Conservation (phyloP, 2,888 invertebrate genomes). For the Drosophila borborema region DNA sequence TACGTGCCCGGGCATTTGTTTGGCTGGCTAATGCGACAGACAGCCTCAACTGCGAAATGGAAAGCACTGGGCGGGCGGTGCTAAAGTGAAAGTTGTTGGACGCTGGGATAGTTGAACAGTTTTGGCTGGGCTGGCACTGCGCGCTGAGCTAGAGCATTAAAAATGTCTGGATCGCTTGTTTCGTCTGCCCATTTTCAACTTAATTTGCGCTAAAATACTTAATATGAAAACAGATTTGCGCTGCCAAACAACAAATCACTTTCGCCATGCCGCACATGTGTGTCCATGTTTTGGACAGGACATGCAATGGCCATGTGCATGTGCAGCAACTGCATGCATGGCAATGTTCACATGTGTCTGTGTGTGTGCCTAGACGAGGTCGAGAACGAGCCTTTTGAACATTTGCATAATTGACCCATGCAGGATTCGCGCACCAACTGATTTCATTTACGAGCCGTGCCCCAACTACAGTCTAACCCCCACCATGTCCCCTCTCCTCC, state of each 20-base stretch:
- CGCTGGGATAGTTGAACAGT: no score
- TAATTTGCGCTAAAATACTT: slow-evolving; percentile 78
- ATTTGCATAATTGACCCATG: slow-evolving; percentile 85
- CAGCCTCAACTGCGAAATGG: slow-evolving; percentile 56
- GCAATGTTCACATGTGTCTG: neutral
- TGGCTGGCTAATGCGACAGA: slow-evolving; percentile 61
- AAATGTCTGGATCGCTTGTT: slow-evolving; percentile 55
- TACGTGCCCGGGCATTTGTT: slow-evolving; percentile 76
- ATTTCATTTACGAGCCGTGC: slow-evolving; percentile 75
- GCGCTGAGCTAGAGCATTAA: slow-evolving; percentile 33
- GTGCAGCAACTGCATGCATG: slow-evolving; percentile 19
- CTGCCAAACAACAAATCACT: slow-evolving; percentile 79
- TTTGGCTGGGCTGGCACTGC: neutral
- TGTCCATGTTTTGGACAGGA: slow-evolving; percentile 23
- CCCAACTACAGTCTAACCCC: neutral
- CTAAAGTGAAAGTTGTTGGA: slow-evolving; percentile 44
- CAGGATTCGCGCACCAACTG: slow-evolving; percentile 82
- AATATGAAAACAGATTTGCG: slow-evolving; percentile 78
- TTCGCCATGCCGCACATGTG: slow-evolving; percentile 67
- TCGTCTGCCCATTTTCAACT: slow-evolving; percentile 64
- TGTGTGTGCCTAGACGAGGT: slow-evolving; percentile 1
- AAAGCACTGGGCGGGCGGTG: slow-evolving; percentile 41
- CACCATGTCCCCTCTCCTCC: neutral
- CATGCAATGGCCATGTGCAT: slow-evolving; percentile 19
- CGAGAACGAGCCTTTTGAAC: slow-evolving; percentile 50